Base-by-base conservation (phyloP, 2,888 invertebrate species). In the Tetanocera ferruginea region DNA sequence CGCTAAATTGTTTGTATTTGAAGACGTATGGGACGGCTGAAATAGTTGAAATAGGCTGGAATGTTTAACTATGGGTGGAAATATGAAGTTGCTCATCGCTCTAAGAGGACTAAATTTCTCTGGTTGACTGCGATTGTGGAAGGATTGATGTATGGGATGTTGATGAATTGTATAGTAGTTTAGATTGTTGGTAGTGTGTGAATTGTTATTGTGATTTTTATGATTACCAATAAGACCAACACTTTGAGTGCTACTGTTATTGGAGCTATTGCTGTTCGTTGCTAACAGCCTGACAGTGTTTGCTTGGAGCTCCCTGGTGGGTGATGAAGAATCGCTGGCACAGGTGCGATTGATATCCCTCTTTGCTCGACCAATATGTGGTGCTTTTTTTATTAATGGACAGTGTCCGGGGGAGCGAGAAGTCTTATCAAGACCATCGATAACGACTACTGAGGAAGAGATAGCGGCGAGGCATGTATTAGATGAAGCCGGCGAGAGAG, bases 21-120 rank as follows among this genome's bases (percentile, higher is more conserved):
- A 5, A 3, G 51, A 17, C n/a, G 43, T 51, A 6, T 17, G 11
- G n/a, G 82, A 51, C 19, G 85, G 84, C 81, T 88, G 86, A 81
- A 88, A 87, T 81, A 88, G 84, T 80, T 90, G 89, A 81, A 89
- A 87, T 76, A 90, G 85, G 83, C 88, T 89, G 83, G 89, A 88
- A 87, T 89, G 89, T 81, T 89, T 88, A 34, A 84, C 87, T 49
- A 83, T 82, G 78, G 87, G 83, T 82, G 86, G 84, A 77, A 89
- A 89, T 79, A 91, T 87, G 66, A 90, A 89, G 79, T 88, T 90
- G 77, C 90, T 90, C 80, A 91, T 89, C n/a, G 88, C 87, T 82
- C 88, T 90, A 9, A 91, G 83, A 1, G 91, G 91, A 82, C 90
- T 90, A 52, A 90, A 86, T 82, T 87, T 88, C 51, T 89, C 88